Conservation (phyloP, 2,888 invertebrate species). For the Heliconius erato region DNA sequence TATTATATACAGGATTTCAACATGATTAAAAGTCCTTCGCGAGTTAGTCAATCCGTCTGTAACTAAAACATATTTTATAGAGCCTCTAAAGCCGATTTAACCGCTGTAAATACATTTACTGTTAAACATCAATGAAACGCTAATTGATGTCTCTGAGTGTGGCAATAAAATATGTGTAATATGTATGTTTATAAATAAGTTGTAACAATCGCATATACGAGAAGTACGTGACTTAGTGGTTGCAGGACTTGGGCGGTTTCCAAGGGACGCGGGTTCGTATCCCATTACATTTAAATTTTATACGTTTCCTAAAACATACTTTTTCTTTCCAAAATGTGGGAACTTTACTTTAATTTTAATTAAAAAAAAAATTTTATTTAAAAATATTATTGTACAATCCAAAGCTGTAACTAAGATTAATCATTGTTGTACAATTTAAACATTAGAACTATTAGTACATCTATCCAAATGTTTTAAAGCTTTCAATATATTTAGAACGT, state of each 20-base stretch:
- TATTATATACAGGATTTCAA: background rate
- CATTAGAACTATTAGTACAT: background rate
- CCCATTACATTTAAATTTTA: no score
- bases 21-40: background rate
- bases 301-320: no score
- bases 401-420: background rate
- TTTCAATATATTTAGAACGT: background rate
- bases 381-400: background rate
- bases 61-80: background rate
- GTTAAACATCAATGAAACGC: background rate
- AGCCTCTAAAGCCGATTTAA: no score
- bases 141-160: background rate
- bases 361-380: no score
- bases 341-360: background rate
- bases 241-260: no score
- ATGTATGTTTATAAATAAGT: no score
- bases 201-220: no score
- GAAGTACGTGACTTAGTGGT: no score
- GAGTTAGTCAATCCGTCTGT: no score
- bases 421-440: background rate
- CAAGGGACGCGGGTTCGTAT: no score
- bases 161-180: background rate
- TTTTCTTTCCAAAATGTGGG: no score
- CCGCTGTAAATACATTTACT: background rate
- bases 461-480: background rate